Evolutionary conservation across 2,113 vertebrate species (phyloP), one percentile per base, ranked within the genome.

Genomic region (Triplophysa siluroides): DNA sequence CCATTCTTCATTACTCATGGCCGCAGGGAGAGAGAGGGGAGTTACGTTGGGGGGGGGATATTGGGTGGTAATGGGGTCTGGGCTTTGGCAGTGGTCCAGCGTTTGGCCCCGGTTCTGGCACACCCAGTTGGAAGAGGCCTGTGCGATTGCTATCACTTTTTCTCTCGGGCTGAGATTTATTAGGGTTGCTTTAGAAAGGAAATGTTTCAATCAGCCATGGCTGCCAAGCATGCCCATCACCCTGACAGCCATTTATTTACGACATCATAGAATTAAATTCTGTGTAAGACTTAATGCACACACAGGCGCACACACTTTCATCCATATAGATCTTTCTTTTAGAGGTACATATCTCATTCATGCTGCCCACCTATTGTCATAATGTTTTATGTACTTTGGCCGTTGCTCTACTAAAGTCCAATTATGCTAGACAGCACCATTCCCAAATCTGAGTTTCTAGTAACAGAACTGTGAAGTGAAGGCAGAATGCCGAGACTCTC

Each of bases 181-280:
- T 88, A 89, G 84, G 89, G 85, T 81, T 90, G 86, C 90, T 87
- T 87, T 83, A 92, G 89, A 91, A 86, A 90, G 92, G 91, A 92
- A 93, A 89, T 91, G 90, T 92, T 92, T 93, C 91, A 92, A 91
- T 93, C 91, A 92, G 88, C 88, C 80, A 81, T 67, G 89, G 84
- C 90, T 92, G 90, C 91, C 91, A 91, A 90, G 89, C 88, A 83
- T 92, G 92, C 92, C 91, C 88, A 90, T 92, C 92, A 93, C 81
- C 73, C 77, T 83, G 88, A 92, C 91, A 92, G 88, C 82, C 85
- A 84, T 89, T 90, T 90, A 91, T 92, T 90, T 90, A 89, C 86
- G 85, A 88, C 88, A 87, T 58, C 72, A 72, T 83, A 78, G 63
- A 52, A 63, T 75, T 78, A 72, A 79, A 63, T 23, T 43, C 21